A percentile compares a stretch with the other conserved stretches of the same genome.
phyloP scores from a whole-genome alignment of 1,140 invertebrate genomes.

The Chelonus insularis region DNA sequence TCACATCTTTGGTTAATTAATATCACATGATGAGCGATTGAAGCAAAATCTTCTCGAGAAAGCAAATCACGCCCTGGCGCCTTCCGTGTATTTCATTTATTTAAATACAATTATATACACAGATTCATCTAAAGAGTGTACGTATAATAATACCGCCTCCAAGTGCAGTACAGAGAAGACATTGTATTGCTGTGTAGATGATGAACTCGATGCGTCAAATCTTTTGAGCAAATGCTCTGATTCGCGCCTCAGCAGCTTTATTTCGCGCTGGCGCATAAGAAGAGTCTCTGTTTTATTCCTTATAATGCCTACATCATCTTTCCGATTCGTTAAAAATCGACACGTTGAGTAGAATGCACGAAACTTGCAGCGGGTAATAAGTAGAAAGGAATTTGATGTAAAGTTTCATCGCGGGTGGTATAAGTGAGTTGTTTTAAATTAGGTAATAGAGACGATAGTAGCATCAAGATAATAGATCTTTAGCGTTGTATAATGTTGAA shows the following conservation, averaged over 20 bases:
- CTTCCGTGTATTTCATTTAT: constrained; percentile 11
- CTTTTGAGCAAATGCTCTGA: constrained; percentile 2
- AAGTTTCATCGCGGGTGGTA: constrained; percentile 11
- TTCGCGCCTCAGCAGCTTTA: constrained; percentile 2
- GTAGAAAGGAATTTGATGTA: neutral
- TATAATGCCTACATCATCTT: neutral
- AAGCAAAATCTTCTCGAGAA: constrained; percentile 40
- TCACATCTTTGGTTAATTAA: constrained; percentile 52
- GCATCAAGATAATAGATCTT: neutral
- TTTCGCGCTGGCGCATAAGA: neutral
- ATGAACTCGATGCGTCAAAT: constrained; percentile 2
- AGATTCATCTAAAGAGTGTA: neutral
- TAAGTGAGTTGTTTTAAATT: constrained; percentile 13
- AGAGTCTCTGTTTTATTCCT: neutral
- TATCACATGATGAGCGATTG: constrained; percentile 56
- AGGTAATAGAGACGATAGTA: neutral
- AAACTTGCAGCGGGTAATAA: too few species aligned
- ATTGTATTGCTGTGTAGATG: constrained; percentile 13
- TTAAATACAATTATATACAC: neutral
- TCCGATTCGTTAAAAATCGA: neutral
- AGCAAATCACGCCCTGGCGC: constrained; percentile 15
- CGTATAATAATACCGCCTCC: neutral
- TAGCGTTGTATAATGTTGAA: too few species aligned
- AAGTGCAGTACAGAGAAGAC: constrained; percentile 21
- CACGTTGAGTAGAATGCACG: neutral